phyloP scores from a whole-genome alignment of 2,113 vertebrate genomes.

The Noturus placidus region DNA sequence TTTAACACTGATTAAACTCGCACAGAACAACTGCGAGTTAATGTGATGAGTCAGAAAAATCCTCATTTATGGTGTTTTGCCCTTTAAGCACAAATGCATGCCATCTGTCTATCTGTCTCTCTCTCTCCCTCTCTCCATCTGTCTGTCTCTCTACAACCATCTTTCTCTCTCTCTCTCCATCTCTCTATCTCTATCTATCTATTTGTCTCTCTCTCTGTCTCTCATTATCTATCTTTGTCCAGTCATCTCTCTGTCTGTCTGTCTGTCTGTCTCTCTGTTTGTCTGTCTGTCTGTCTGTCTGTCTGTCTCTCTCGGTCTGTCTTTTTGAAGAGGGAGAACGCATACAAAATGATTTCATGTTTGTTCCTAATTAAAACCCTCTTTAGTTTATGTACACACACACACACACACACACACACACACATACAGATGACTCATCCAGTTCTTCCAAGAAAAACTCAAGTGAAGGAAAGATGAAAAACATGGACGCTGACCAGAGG shows the following conservation, averaged over 20 bases:
- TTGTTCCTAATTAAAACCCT: slow-evolving; percentile 60
- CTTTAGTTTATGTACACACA: slow-evolving; percentile 3
- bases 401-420: neutral
- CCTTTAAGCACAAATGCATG: neutral
- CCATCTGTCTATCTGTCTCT: neutral
- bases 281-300: neutral
- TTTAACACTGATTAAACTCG: neutral
- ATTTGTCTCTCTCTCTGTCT: neutral
- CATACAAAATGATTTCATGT: slow-evolving; percentile 29
- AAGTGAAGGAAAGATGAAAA: slow-evolving; percentile 12
- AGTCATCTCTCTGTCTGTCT: neutral
- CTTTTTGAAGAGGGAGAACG: slow-evolving; percentile 1
- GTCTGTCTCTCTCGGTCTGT: slow-evolving; percentile 5
- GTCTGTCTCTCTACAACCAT: neutral
- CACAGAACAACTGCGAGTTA: neutral
- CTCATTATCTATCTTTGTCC: neutral
- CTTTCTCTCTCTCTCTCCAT: neutral
- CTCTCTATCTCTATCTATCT: neutral
- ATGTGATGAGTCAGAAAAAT: neutral
- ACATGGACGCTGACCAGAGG: slow-evolving; percentile 15
- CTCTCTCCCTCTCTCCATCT: neutral
- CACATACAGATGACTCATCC: slow-evolving; percentile 8
- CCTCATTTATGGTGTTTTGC: neutral
- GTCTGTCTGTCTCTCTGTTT: neutral
- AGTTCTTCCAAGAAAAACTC: neutral